Evolutionary conservation across 2,797 vertebrate genomes (phyloP), one percentile per base, ranked within the genome.

Genomic region (Tauraco hartlaubi): DNA sequence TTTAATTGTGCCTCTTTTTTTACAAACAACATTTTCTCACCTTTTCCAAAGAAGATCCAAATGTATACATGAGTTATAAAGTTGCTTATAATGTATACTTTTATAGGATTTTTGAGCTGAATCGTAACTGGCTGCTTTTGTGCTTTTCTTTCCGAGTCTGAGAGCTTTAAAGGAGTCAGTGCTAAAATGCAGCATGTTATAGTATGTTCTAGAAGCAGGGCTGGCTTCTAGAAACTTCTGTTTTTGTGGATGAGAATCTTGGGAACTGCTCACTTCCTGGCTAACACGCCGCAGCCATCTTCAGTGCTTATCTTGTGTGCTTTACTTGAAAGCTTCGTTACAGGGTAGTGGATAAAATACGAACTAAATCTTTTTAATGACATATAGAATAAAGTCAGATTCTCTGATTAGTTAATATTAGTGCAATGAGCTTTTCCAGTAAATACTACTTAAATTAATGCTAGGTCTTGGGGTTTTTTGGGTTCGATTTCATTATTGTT

Each of bases 151-250:
- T 80, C 80, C 28, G 29, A 94, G 63, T 80, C 73, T 88, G 75
- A 93, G 85, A 89, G 85, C 78, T 88, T 96, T 85, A 92, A 87
- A 77, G 69, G 76, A 80, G 39, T 44, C 9, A 73, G 29, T 88
- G 78, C 71, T 73, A 74, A 90, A 62, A 28, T 90, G 72, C 6
- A 46, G 18, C 16, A 18, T 52, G 19, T 58, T 58, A 37, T 22
- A 90, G 93, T 78, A 94, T 82, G 74, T 91, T 88, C 25, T 22
- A 86, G 83, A 89, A 95, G 82, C 89, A 95, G 92, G 80, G 52
- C 74, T 90, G 35, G 35, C 35, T 35, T 35, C 35, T 35, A 35
- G 35, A 35, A 35, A 35, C 8, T 29, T 90, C 39, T 16, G 80
- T 91, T 83, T 84, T 89, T 58, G 33, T 73, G 76, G 88, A 85